Percentiles rank a stretch among this genome's conserved stretches.
phyloP scores from a whole-genome alignment of 1,140 invertebrate genomes.

The Triops cancriformis region DNA sequence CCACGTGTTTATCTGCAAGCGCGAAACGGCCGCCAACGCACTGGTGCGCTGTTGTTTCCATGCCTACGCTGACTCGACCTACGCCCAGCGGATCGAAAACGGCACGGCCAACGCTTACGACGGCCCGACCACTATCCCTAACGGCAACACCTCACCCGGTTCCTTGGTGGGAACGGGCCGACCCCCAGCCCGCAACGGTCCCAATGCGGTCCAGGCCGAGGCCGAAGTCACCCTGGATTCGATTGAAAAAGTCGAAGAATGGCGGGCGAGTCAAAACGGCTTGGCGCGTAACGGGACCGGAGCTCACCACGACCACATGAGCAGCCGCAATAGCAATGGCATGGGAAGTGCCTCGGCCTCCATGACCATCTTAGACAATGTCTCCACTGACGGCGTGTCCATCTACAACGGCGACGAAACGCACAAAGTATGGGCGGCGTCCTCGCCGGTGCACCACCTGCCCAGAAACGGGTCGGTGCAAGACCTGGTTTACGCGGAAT shows the following conservation, averaged over 20 bases:
- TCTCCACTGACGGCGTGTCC: constrained; percentile 51
- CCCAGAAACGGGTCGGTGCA: constrained; percentile 41
- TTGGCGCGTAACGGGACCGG: constrained; percentile 40
- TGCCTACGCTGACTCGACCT: constrained; percentile 86
- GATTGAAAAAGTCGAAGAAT: constrained; percentile 36
- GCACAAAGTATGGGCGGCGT: constrained; percentile 78
- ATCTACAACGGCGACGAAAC: constrained; percentile 84
- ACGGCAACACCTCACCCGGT: constrained; percentile 24
- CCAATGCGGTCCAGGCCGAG: constrained; percentile 21
- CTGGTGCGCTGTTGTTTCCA: constrained; percentile 89
- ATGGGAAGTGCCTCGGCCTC: constrained; percentile 40
- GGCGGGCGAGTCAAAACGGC: constrained; percentile 29
- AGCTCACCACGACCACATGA: constrained; percentile 38
- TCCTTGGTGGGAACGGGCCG: constrained; percentile 30
- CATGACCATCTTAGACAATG: constrained; percentile 32
- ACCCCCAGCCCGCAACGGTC: constrained; percentile 5
- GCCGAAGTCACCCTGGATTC: constrained; percentile 27
- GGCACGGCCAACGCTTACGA: constrained; percentile 36
- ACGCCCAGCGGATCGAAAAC: constrained; percentile 61
- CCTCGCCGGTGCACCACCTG: constrained; percentile 51
- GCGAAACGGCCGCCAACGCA: constrained; percentile 88
- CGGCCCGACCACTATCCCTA: not conserved
- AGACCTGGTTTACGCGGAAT: constrained; percentile 60
- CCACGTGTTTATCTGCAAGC: constrained; percentile 96
- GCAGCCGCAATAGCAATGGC: constrained; percentile 39